A percentile compares a stretch with the other conserved stretches of the same genome.
These are phyloP conservation scores for Epirrhoe alternata DNA, from an alignment of 2,888 invertebrate genomes.

Conservation along the genomic window DNA sequence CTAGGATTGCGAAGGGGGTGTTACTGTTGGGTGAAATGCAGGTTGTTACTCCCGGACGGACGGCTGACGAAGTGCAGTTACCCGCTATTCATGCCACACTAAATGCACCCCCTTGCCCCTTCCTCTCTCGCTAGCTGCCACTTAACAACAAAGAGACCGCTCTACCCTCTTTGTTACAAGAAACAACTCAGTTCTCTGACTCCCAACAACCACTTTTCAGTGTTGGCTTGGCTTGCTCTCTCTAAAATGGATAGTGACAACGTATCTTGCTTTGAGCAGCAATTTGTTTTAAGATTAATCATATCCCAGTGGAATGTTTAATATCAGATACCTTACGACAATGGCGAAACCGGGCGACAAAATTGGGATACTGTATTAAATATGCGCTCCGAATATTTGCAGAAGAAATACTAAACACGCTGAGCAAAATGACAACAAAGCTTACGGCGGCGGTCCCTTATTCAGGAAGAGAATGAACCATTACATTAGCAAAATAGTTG, in stretches of 20 bases:
- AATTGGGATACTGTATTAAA: conserved; percentile 1
- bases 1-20: conserved; percentile 54
- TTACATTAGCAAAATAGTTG: conserved; percentile 37
- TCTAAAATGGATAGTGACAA: conserved; percentile 63
- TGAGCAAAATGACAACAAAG: conserved; percentile 17
- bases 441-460: conserved; percentile 15
- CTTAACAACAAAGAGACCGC: conserved; percentile 83
- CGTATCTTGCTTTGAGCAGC: conserved; percentile 49
- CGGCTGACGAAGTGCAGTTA: conserved; percentile 83
- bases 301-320: conserved; percentile 12
- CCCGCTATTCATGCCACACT: conserved; percentile 78
- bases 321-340: conserved; percentile 10
- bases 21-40: conserved; percentile 59
- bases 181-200: conserved; percentile 73
- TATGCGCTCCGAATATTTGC: conserved; percentile 7
- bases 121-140: conserved; percentile 66
- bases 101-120: conserved; percentile 71
- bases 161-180: conserved; percentile 82
- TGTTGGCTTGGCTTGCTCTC: conserved; percentile 66
- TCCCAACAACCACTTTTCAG: conserved; percentile 71
- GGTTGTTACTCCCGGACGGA: conserved; percentile 80
- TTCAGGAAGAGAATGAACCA: conserved; percentile 29
- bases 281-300: conserved; percentile 32
- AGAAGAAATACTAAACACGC: conserved; percentile 16
- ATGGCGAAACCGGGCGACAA: conserved; percentile 4